phyloP scores from a whole-genome alignment of 2,797 vertebrate genomes.

The Margarornis squamiger region DNA sequence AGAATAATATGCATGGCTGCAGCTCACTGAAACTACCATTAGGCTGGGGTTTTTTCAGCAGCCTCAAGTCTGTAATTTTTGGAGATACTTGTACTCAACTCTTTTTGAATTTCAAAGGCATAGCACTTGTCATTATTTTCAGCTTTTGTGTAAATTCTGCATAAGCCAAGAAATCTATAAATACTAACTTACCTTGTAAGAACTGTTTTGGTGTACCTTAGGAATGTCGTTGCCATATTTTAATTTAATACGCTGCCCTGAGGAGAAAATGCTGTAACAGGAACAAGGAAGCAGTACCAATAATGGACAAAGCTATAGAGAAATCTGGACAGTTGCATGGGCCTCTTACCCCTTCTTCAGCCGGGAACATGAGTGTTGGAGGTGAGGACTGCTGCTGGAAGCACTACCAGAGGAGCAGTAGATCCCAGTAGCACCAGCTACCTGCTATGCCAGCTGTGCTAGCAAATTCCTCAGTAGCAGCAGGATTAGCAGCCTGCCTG shows the following conservation, averaged over 20 bases:
- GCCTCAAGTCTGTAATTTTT: neutral
- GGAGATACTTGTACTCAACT: neutral
- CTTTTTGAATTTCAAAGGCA: neutral
- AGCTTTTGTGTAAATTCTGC: neutral
- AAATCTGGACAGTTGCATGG: neutral
- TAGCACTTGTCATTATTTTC: neutral
- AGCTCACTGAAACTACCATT: neutral
- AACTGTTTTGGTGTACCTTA: neutral
- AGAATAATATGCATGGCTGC: slow-evolving; percentile 2
- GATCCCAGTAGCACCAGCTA: neutral
- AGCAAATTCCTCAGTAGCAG: neutral
- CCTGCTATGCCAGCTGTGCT: neutral
- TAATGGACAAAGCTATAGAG: neutral
- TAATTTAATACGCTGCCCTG: neutral
- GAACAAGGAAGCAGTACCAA: neutral
- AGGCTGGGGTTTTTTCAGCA: neutral
- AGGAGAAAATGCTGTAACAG: neutral
- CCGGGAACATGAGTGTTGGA: neutral
- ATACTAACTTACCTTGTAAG: neutral
- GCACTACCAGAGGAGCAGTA: neutral
- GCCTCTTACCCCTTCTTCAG: neutral
- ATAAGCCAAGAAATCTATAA: neutral
- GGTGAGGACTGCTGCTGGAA: neutral
- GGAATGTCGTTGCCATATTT: neutral
- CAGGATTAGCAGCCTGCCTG: neutral